phyloP scores from a whole-genome alignment of 2,113 vertebrate species.

The Caracal caracal region DNA sequence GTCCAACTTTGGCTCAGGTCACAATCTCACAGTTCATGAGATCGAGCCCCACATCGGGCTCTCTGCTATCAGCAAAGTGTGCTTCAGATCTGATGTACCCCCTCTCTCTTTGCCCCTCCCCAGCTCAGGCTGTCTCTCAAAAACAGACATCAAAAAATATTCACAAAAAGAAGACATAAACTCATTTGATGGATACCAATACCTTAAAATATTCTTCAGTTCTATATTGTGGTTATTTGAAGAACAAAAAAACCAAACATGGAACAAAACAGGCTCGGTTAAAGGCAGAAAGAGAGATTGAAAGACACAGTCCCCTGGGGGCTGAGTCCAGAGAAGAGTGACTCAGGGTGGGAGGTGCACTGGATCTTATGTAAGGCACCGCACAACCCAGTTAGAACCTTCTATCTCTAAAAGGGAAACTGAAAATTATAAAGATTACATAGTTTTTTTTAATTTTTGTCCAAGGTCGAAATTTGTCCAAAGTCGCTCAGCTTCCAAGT shows the following conservation, averaged over 20 bases:
- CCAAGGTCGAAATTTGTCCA: background rate
- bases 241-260: background rate
- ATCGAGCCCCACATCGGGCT: too few relatives aligned
- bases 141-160: too few relatives aligned
- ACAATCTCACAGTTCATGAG: too few relatives aligned
- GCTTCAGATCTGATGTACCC: too few relatives aligned
- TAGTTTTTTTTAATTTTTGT: background rate
- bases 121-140: too few relatives aligned
- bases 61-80: too few relatives aligned
- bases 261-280: background rate
- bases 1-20: too few relatives aligned
- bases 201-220: constrained; percentile 9
- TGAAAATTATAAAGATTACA: background rate
- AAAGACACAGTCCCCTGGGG: background rate
- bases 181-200: background rate
- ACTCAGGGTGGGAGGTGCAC: too few relatives aligned
- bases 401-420: background rate
- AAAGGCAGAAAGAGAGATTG: background rate
- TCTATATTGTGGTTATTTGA: background rate
- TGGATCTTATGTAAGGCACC: background rate
- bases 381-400: background rate
- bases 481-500: background rate
- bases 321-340: too few relatives aligned
- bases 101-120: too few relatives aligned
- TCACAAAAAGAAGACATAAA: background rate